Conservation (phyloP, 1,140 invertebrate genomes). For the Conus ventricosus region DNA sequence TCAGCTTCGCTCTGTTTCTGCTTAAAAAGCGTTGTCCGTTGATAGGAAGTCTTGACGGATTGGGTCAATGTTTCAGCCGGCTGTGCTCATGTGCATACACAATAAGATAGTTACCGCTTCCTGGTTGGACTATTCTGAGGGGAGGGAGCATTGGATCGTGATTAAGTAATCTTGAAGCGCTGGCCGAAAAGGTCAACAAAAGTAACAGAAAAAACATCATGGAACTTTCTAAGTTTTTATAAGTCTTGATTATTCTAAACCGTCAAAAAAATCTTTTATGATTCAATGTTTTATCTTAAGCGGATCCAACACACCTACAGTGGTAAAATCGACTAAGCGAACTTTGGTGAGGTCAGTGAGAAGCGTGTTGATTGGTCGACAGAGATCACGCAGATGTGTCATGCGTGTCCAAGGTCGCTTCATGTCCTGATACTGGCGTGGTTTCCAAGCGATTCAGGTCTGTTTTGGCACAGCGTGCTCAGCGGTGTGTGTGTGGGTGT, state of each 20-base stretch:
- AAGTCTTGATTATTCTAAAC: not conserved
- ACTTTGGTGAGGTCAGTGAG: constrained; percentile 33
- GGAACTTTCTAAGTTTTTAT: not conserved
- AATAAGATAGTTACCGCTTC: constrained; percentile 15
- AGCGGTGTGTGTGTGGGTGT: not conserved
- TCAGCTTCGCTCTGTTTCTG: not conserved
- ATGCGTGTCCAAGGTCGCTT: not conserved
- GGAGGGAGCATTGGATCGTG: not conserved
- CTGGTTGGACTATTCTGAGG: not conserved
- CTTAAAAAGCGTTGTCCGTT: not conserved
- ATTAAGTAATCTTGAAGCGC: too few species aligned
- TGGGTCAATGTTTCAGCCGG: not conserved
- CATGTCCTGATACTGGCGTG: not conserved
- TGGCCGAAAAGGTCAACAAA: too few species aligned
- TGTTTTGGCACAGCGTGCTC: not conserved
- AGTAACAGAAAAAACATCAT: not conserved
- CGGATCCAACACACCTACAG: not conserved
- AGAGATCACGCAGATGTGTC: constrained; percentile 29
- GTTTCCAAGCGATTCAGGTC: not conserved
- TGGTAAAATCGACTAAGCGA: constrained; percentile 17
- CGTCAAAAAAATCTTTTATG: not conserved
- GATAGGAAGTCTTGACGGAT: not conserved
- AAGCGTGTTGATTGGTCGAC: constrained; percentile 40
- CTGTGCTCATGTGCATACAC: not conserved
- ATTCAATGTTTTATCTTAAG: not conserved